These are phyloP conservation scores for Epinephelus cyanopodus DNA, from an alignment of 2,113 vertebrate species.

Conservation along the genomic window DNA sequence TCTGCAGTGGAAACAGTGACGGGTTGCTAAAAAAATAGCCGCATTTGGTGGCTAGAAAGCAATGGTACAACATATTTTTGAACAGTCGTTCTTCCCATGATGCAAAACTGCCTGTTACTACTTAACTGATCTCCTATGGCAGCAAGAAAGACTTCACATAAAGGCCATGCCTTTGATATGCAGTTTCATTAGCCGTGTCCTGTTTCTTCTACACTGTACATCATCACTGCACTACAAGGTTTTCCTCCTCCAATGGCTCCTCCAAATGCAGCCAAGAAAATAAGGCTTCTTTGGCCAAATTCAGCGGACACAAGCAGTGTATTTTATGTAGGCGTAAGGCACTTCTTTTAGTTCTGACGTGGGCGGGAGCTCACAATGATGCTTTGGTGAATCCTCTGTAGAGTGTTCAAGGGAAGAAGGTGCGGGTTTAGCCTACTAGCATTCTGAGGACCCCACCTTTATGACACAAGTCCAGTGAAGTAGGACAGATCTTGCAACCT, in stretches of 20 bases:
- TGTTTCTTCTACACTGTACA: neutral
- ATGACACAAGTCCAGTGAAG: neutral
- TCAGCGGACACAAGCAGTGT: neutral
- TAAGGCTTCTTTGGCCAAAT: constrained; percentile 18
- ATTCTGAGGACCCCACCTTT: neutral
- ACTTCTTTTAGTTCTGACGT: constrained; percentile 30
- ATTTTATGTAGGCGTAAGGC: constrained; percentile 13
- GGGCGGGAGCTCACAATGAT: constrained; percentile 2
- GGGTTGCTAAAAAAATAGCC: too few species aligned
- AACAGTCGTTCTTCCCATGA: neutral
- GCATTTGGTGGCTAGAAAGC: too few species aligned
- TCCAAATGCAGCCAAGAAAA: constrained; percentile 17
- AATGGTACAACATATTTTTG: neutral
- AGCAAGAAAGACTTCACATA: neutral
- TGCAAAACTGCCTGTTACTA: neutral
- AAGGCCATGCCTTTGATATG: neutral
- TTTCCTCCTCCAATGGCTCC: constrained; percentile 8
- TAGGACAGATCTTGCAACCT: neutral
- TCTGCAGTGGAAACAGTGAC: too few species aligned
- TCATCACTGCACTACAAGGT: neutral
- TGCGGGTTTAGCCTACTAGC: constrained; percentile 2
- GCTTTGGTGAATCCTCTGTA: constrained; percentile 27
- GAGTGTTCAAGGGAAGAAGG: neutral
- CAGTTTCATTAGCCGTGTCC: constrained; percentile 7
- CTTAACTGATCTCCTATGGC: neutral